Conservation (phyloP, 2,113 vertebrate species). For the Enhydra lutris region DNA sequence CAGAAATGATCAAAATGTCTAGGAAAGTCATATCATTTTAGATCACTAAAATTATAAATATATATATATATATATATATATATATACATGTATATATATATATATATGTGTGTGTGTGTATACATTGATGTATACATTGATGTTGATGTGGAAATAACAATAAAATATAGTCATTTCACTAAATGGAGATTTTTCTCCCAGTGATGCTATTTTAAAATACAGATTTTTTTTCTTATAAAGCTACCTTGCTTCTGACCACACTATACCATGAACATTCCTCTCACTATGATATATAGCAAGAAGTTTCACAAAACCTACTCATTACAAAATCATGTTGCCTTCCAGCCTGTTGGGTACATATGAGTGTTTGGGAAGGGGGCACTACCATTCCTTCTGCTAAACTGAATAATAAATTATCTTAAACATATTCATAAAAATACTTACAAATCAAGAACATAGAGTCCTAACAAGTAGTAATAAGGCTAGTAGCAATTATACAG, state of each 20-base stretch:
- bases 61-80: neutral
- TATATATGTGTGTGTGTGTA: no score
- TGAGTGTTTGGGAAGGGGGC: neutral
- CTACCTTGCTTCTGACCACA: neutral
- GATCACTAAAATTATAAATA: slow-evolving; percentile 29
- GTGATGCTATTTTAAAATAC: neutral
- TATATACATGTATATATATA: no score
- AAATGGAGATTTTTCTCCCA: neutral
- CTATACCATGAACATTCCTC: neutral
- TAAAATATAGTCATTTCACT: neutral
- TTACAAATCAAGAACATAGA: neutral
- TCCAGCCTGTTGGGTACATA: neutral
- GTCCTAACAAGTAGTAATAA: neutral
- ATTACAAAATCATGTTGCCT: neutral
- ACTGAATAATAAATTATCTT: neutral
- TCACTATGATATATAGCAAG: neutral
- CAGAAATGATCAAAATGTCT: slow-evolving; percentile 58
- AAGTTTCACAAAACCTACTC: neutral
- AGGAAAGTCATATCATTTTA: slow-evolving; percentile 36
- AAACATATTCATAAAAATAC: neutral
- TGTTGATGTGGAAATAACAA: slow-evolving; percentile 3
- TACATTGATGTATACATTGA: neutral
- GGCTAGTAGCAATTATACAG: neutral
- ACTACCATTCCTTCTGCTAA: neutral
- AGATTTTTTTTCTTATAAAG: neutral